A percentile compares a stretch with the other conserved stretches of the same genome.
Conservation (phyloP, 2,888 invertebrate genomes). For the Caenorhabditis sp. region DNA sequence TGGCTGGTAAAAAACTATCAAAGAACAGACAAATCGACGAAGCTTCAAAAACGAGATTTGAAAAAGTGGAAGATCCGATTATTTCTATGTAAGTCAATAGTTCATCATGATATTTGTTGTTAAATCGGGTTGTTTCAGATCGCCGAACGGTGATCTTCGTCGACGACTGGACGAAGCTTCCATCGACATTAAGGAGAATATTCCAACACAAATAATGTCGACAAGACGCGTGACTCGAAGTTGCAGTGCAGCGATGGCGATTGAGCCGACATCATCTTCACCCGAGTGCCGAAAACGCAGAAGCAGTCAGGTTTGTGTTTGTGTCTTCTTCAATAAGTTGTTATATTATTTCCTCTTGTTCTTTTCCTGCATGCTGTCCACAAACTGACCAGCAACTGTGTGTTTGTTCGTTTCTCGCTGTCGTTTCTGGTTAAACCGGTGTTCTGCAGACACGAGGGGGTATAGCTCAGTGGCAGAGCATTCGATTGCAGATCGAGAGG, state of each 20-base stretch:
- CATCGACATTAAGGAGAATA: slow-evolving; percentile 35
- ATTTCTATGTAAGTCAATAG: slow-evolving; percentile 6
- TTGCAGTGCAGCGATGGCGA: slow-evolving; percentile 6
- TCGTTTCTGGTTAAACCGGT: neutral
- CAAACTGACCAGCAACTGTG: neutral
- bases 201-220: slow-evolving; percentile 10
- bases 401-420: neutral
- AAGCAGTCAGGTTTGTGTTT: neutral
- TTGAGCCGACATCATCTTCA: slow-evolving; percentile 7
- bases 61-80: neutral
- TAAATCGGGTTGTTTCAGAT: slow-evolving; percentile 9
- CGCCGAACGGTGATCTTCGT: slow-evolving; percentile 29
- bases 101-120: neutral
- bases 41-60: neutral
- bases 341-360: slow-evolving; percentile 12
- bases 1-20: slow-evolving; percentile 29
- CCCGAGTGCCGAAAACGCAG: slow-evolving; percentile 13
- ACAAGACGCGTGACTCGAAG: neutral
- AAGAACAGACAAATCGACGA: slow-evolving; percentile 3
- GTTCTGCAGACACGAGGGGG: slow-evolving; percentile 34
- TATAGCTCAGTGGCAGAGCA: slow-evolving; percentile 70
- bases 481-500: slow-evolving; percentile 70
- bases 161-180: slow-evolving; percentile 29
- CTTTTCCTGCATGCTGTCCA: neutral
- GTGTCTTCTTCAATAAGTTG: too few relatives aligned